Conservation (phyloP, 2,797 vertebrate genomes). For the Hemitrygon akajei region DNA sequence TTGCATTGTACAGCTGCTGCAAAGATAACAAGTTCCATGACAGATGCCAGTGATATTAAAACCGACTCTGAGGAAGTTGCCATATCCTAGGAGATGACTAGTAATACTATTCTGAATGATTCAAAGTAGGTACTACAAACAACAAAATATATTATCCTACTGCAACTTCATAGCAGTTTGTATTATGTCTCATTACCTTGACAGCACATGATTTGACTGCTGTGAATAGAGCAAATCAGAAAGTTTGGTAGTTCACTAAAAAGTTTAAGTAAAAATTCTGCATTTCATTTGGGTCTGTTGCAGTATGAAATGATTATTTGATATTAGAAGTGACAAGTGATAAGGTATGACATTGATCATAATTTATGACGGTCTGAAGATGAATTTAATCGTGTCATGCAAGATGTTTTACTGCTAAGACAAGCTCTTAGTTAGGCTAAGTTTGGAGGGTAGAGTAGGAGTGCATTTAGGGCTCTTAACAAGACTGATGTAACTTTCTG, state of each 20-base stretch:
- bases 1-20: no score
- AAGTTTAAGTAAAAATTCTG: neutral
- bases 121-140: neutral
- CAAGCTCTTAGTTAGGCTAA: neutral
- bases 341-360: neutral
- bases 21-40: no score
- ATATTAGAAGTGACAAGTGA: neutral
- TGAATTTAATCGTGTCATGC: neutral
- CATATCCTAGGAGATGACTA: neutral
- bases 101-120: neutral
- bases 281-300: neutral
- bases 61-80: no score
- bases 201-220: neutral
- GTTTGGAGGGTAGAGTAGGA: neutral
- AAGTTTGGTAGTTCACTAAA: neutral
- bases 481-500: neutral
- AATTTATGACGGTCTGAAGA: neutral
- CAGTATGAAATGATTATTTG: neutral
- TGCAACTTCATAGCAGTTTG: neutral
- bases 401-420: neutral
- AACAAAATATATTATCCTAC: neutral
- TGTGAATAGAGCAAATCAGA: neutral
- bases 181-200: neutral
- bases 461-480: neutral
- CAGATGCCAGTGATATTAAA: no score